phyloP scores from a whole-genome alignment of 1,140 invertebrate genomes.

The Temnothorax curvispinosus region DNA sequence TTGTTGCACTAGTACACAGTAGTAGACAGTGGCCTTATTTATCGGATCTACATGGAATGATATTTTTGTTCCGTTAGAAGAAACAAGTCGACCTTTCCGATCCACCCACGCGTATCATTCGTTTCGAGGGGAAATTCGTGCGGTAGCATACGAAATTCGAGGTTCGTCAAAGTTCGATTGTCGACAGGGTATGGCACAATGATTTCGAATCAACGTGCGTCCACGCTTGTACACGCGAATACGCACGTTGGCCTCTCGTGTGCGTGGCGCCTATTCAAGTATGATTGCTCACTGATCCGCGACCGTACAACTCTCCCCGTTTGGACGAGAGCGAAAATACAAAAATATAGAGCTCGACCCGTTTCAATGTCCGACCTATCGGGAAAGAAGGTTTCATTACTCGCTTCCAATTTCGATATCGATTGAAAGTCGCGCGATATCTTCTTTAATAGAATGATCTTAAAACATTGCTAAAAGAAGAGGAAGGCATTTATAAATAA shows the following conservation, averaged over 20 bases:
- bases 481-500: not conserved
- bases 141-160: conserved; percentile 37
- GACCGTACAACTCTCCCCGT: conserved; percentile 18
- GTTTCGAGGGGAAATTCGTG: conserved; percentile 56
- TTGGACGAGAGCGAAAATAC: conserved; percentile 56
- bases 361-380: conserved; percentile 35
- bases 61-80: conserved; percentile 9
- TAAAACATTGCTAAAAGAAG: not conserved
- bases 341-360: conserved; percentile 4
- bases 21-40: not conserved
- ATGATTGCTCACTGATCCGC: conserved; percentile 38
- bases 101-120: not conserved
- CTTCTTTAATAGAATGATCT: conserved; percentile 2
- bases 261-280: conserved; percentile 45
- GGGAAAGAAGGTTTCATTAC: conserved; percentile 39
- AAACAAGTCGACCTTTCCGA: not conserved
- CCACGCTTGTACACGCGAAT: conserved; percentile 50
- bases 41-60: not conserved
- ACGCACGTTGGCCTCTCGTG: conserved; percentile 33
- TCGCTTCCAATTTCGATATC: conserved; percentile 30
- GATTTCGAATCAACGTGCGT: conserved; percentile 57
- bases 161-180: conserved; percentile 28
- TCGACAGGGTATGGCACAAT: conserved; percentile 18
- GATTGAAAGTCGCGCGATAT: conserved; percentile 18
- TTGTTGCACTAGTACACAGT: not conserved